Evolutionary conservation across 2,113 vertebrate genomes (phyloP), one percentile per base, ranked within the genome.

Genomic region (Spheniscus mendiculus): DNA sequence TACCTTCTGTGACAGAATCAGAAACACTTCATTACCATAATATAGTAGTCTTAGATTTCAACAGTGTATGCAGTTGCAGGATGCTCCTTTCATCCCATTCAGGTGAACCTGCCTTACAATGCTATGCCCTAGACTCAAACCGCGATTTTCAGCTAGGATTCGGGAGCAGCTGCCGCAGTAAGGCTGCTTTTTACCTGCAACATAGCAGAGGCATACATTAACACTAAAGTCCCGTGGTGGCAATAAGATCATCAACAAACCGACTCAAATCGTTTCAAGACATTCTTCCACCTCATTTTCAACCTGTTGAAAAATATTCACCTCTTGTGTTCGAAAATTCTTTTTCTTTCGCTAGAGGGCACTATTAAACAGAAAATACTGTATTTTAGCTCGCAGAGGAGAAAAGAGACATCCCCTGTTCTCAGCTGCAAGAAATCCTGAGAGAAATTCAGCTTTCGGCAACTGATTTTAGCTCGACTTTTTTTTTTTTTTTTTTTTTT

Each of bases 281-380:
- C 52, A 50, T 94, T 96, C 50, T 95, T 94, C 63, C n/a, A 10
- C 65, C 67, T 88, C 69, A 29, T 49, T 95, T 94, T 83, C 61
- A 36, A 79, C 22, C 12, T 11, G 2, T 16, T 85, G 70, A 50
- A 82, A 82, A 80, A 50, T 42, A 81, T 83, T 97, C 76, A 63
- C 55, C 36, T 55, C 22, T 76, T 25, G 45, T 4, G 11, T 81
- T 82, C 87, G 81, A 72, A 79, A 77, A 45, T 45, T 72, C 34
- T 36, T 95, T 93, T 88, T 69, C 11, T 56, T 77, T 80, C 97
- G n/a, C 87, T 96, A 98, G 98, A 97, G 97, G 96, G 97, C 97
- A 96, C 44, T 79, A 40, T 93, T 96, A 95, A 96, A 97, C 92
- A 97, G 97, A 97, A 96, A 97, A 98, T 97, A 27, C 34, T 25